Percentiles rank a stretch among this genome's conserved stretches.
These are phyloP conservation scores for Scomber japonicus DNA, from an alignment of 2,113 vertebrate genomes.

Conservation along the genomic window DNA sequence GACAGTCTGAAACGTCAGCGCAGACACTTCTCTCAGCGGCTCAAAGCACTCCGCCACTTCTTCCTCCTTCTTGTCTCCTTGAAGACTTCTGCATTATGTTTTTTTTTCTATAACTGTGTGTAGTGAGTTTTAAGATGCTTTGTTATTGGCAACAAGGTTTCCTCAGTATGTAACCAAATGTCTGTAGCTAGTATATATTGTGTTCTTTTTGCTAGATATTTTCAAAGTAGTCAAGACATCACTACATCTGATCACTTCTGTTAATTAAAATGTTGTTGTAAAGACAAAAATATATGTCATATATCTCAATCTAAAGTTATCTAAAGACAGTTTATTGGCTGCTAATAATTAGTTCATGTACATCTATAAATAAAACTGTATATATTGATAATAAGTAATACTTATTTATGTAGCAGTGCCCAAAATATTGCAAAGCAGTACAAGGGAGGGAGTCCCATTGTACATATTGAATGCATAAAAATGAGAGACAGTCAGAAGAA, in stretches of 20 bases:
- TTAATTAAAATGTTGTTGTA: not conserved
- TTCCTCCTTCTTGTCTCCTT: conserved; percentile 51
- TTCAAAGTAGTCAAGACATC: not conserved
- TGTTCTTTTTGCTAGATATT: not conserved
- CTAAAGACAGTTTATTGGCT: not conserved
- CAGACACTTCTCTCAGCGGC: conserved; percentile 51
- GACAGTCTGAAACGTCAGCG: conserved; percentile 46
- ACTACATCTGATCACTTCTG: not conserved
- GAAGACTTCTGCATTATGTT: conserved; percentile 36
- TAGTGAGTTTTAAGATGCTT: conserved; percentile 14
- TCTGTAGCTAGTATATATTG: not conserved
- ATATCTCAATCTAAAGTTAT: no score
- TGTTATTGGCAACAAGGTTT: not conserved
- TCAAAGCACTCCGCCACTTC: conserved; percentile 48
- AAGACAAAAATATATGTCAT: not conserved
- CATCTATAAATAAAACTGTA: no score
- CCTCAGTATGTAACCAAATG: not conserved
- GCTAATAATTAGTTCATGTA: no score
- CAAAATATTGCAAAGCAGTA: not conserved
- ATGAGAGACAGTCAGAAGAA: no score
- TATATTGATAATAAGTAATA: not conserved
- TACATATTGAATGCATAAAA: no score
- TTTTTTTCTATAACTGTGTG: conserved; percentile 12
- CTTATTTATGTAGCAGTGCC: not conserved
- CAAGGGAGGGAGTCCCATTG: no score